phyloP scores from a whole-genome alignment of 2,113 vertebrate genomes.

The Tamias sibiricus region DNA sequence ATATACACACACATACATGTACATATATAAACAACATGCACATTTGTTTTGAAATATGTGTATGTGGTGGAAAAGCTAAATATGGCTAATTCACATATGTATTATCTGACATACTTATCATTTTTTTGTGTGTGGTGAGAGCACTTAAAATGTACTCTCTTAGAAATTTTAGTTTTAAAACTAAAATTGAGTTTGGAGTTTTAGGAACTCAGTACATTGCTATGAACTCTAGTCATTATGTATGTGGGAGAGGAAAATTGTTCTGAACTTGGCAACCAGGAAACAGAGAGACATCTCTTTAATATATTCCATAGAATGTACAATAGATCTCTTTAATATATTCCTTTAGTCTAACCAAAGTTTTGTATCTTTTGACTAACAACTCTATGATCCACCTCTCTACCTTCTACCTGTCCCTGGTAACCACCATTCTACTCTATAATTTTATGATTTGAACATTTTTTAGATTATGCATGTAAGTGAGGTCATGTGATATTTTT shows the following conservation, averaged over 20 bases:
- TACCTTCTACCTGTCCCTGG: neutral
- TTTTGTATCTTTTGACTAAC: neutral
- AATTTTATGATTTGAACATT: too few species aligned
- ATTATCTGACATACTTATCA: neutral
- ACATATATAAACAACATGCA: neutral
- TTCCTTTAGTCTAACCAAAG: neutral
- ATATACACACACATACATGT: neutral
- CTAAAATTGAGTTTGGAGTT: too few species aligned
- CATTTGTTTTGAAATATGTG: neutral
- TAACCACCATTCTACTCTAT: neutral
- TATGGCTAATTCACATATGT: neutral
- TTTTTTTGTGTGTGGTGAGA: neutral
- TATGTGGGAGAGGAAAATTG: too few species aligned
- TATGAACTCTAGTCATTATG: neutral
- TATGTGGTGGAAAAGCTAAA: neutral
- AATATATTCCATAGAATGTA: too few species aligned
- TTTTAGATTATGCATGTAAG: neutral
- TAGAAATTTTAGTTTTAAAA: neutral
- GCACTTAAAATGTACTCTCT: neutral
- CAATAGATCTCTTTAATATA: neutral
- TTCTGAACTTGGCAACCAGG: too few species aligned
- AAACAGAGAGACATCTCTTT: too few species aligned
- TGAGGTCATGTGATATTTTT: neutral
- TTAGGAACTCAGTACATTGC: neutral
- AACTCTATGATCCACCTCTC: neutral